Evolutionary conservation across 2,797 vertebrate species (phyloP).

Genomic region (Enteromius mattozi): DNA sequence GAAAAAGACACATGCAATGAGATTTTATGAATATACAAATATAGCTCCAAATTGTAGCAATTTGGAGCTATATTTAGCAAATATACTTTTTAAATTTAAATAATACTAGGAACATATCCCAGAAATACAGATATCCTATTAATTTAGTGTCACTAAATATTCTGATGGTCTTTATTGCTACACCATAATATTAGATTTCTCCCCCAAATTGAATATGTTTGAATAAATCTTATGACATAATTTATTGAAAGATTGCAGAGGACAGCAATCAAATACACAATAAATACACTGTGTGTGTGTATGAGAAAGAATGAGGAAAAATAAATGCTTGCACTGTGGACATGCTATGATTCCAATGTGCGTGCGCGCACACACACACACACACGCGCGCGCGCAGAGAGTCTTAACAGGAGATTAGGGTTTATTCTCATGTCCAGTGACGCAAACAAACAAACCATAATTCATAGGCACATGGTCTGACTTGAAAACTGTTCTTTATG

Average conservation of each 20-base stretch:
- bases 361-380: not conserved
- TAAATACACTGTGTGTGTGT: not conserved
- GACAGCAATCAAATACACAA: not conserved
- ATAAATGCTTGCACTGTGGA: not conserved
- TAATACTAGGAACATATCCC: not conserved
- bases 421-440: slow-evolving; percentile 38
- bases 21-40: not conserved
- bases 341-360: not conserved
- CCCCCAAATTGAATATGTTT: not conserved
- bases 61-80: not conserved
- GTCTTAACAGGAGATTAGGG: slow-evolving; percentile 36
- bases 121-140: not conserved
- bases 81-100: not conserved
- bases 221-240: not conserved
- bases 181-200: not conserved
- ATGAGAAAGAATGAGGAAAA: not conserved
- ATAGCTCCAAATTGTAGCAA: too few species aligned
- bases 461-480: slow-evolving; percentile 24
- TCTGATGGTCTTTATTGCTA: not conserved
- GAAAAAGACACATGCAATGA: slow-evolving; percentile 61
- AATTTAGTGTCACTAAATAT: not conserved
- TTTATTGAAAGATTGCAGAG: not conserved
- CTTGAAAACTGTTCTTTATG: slow-evolving; percentile 28
- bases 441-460: slow-evolving; percentile 55
- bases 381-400: not conserved